Evolutionary conservation across 2,113 vertebrate genomes (phyloP).

Genomic region (human): DNA sequence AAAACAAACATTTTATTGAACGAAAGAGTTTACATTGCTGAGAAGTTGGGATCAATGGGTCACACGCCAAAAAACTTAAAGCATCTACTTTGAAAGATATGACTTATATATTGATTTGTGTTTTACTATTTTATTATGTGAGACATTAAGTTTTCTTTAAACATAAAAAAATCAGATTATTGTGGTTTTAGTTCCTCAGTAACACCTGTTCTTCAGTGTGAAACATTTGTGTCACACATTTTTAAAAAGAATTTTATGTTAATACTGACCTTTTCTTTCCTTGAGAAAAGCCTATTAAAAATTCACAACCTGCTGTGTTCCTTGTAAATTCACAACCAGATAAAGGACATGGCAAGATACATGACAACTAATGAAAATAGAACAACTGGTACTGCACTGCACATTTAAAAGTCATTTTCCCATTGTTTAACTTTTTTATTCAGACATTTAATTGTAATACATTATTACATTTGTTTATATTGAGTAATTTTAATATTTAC

Average conservation of each 20-base stretch:
- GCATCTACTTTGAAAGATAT: background rate
- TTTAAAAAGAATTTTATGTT: slow-evolving; percentile 86
- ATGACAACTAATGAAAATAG: slow-evolving; percentile 79
- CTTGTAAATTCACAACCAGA: slow-evolving; percentile 82
- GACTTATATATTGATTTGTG: slow-evolving; percentile 40
- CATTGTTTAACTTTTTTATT: slow-evolving; percentile 59
- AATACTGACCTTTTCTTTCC: slow-evolving; percentile 87
- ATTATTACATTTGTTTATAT: background rate
- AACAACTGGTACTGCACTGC: slow-evolving; percentile 60
- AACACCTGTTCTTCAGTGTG: slow-evolving; percentile 82
- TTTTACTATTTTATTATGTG: slow-evolving; percentile 32
- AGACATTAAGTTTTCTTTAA: slow-evolving; percentile 63
- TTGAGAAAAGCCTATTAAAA: slow-evolving; percentile 84
- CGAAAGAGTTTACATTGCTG: background rate
- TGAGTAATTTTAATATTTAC: background rate
- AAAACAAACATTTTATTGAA: slow-evolving; percentile 35
- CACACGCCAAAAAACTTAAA: background rate
- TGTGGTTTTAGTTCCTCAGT: slow-evolving; percentile 72
- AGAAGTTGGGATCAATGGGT: background rate
- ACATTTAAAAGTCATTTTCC: slow-evolving; percentile 39
- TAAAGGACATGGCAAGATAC: slow-evolving; percentile 80
- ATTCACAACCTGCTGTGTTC: slow-evolving; percentile 84
- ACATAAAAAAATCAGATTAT: slow-evolving; percentile 60
- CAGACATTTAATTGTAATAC: background rate
- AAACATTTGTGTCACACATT: slow-evolving; percentile 82